These are phyloP conservation scores for Diabrotica virgifera DNA, from an alignment of 1,140 invertebrate species.

Conservation along the genomic window DNA sequence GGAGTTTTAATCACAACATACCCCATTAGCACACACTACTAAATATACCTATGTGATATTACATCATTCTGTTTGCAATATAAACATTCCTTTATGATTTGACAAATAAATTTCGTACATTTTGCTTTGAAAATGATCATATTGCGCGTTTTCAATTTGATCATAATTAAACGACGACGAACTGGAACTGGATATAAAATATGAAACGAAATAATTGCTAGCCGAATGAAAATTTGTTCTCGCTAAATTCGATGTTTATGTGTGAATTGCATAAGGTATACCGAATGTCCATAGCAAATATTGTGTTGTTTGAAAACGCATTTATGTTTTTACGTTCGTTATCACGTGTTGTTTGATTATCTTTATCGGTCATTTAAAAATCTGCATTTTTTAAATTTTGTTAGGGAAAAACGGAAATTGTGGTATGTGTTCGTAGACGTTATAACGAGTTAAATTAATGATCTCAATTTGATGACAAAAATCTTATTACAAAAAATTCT, in stretches of 20 bases:
- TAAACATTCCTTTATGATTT: slow-evolving; percentile 45
- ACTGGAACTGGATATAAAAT: slow-evolving; percentile 37
- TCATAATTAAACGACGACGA: slow-evolving; percentile 40
- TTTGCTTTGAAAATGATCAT: slow-evolving; percentile 37
- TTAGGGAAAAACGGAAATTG: too few relatives aligned
- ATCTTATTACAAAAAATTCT: too few relatives aligned
- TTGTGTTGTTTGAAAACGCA: too few relatives aligned
- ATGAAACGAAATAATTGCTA: slow-evolving; percentile 32
- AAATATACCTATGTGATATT: slow-evolving; percentile 45
- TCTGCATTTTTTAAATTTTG: too few relatives aligned
- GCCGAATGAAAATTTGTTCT: background rate
- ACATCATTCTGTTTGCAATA: slow-evolving; percentile 37
- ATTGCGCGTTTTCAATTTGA: slow-evolving; percentile 41
- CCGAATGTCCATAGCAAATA: background rate
- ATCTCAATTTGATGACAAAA: too few relatives aligned
- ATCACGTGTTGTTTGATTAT: too few relatives aligned
- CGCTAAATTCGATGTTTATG: background rate
- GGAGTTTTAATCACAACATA: slow-evolving; percentile 49
- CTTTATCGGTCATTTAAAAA: too few relatives aligned
- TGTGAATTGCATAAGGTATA: slow-evolving; percentile 1
- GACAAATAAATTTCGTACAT: slow-evolving; percentile 45
- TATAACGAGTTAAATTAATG: too few relatives aligned
- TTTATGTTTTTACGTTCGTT: too few relatives aligned
- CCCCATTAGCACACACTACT: slow-evolving; percentile 42
- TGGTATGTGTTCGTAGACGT: too few relatives aligned